Base-by-base conservation (phyloP, 2,888 invertebrate species). In the Plemyria rubiginata region DNA sequence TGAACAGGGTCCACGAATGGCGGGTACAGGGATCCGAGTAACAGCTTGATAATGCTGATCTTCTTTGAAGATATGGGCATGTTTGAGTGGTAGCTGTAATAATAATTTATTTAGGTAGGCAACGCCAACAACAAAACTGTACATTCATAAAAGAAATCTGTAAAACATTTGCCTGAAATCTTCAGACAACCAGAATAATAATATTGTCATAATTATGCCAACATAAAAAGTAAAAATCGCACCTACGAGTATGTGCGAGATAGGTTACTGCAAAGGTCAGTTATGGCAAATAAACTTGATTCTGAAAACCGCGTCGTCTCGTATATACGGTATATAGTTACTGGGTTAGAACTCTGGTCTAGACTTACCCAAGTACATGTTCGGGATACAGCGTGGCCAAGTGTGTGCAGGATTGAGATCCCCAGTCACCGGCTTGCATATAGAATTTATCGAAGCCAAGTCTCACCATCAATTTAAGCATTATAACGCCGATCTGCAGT, bases 401-500 rank as follows among this genome's bases (percentile, higher is more conserved):
- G 57, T 93, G 84, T 0, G 93, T 86, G 0, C 93, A 94, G 41
- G 95, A 93, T 2, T 94, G 72, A 0, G 95, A 91, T 0, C 97
- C 97, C 96, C 96, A 97, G 80, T 97, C 97, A 0, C 96, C 96
- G 0, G 96, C 97, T 78, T 97, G 96, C 0, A 94, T 86, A 78
- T 95, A 96, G 80, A 94, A 97, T 76, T 94, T 92, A 0, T 94
- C 76, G 76, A 93, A 94, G 0, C 95, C 95, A 0, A 97, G 82
- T 48, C 95, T 88, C 50, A 90, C 81, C 96, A 97, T 97, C n/a
- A 97, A 87, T 73, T 95, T 95, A 53, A 94, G 93, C 80, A 96
- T 91, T 22, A 96, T 84, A 1, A 94, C 92, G 0, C 93, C 94
- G 28, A 95, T 94, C 70, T 95, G 93, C 0, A 94, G 86, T 0